These are phyloP conservation scores for Neodiprion virginianus DNA, from an alignment of 1,140 invertebrate species.

Conservation along the genomic window DNA sequence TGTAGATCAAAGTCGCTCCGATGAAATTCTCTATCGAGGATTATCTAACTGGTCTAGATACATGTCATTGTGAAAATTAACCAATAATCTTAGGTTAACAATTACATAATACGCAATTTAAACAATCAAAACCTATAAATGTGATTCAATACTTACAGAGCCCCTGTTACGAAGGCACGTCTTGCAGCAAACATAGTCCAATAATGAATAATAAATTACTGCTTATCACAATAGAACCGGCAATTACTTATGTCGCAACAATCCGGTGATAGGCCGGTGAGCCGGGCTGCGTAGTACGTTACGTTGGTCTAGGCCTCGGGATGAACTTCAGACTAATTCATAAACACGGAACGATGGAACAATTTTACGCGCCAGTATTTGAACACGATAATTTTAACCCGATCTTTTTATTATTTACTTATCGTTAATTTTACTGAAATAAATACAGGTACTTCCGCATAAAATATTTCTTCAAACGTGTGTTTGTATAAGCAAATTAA, in stretches of 20 bases:
- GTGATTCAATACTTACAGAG: slow-evolving; percentile 37
- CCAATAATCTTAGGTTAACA: slow-evolving; percentile 37
- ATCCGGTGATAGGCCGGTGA: neutral
- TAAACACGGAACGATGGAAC: neutral
- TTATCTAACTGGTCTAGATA: slow-evolving; percentile 24
- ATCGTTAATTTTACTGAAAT: no score
- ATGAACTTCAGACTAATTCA: no score
- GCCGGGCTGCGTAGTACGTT: neutral
- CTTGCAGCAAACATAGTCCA: slow-evolving; percentile 41
- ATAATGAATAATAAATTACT: neutral
- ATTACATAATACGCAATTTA: slow-evolving; percentile 42
- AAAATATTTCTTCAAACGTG: no score
- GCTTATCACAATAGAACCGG: neutral
- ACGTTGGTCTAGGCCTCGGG: no score
- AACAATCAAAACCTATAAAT: slow-evolving; percentile 3
- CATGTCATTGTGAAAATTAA: slow-evolving; percentile 17
- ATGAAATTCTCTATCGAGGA: slow-evolving; percentile 16
- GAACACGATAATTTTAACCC: neutral
- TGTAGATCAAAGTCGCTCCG: slow-evolving; percentile 2
- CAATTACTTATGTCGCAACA: neutral
- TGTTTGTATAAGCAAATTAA: no score
- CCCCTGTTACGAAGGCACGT: slow-evolving; percentile 32
- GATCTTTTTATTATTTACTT: no score
- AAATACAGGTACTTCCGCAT: no score
- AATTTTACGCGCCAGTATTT: neutral